Evolutionary conservation across 2,797 vertebrate genomes (phyloP).

Genomic region (Amblyopsis hoosieri): DNA sequence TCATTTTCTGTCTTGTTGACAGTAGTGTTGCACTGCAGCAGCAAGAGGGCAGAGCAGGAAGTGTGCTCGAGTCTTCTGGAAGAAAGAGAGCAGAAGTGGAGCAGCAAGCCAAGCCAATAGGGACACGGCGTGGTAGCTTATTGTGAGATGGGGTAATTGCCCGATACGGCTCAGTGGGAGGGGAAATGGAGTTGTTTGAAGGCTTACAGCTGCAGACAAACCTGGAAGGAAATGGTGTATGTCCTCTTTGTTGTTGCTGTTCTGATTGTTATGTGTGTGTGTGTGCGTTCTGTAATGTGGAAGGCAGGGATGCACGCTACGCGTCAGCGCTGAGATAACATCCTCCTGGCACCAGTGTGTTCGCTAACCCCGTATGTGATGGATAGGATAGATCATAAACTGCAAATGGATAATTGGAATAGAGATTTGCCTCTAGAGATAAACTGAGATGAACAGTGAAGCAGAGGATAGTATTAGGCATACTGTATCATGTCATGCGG

Average conservation of each 20-base stretch:
- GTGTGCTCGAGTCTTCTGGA: slow-evolving; percentile 30
- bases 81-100: slow-evolving; percentile 40
- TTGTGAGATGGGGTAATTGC: slow-evolving; percentile 46
- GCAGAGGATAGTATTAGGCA: no score
- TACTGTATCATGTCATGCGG: no score
- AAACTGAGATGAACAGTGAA: no score
- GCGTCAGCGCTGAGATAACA: not conserved
- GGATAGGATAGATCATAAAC: no score
- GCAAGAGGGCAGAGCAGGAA: slow-evolving; percentile 28
- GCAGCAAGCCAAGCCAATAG: slow-evolving; percentile 30
- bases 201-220: slow-evolving; percentile 7
- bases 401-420: no score
- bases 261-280: not conserved
- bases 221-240: slow-evolving; percentile 30
- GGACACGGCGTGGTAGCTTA: slow-evolving; percentile 39
- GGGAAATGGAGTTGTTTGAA: slow-evolving; percentile 30
- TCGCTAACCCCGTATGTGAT: no score
- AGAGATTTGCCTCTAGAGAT: no score
- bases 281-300: not conserved
- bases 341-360: no score
- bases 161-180: slow-evolving; percentile 22
- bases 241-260: not conserved
- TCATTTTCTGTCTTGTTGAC: not conserved
- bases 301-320: no score
- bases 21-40: slow-evolving; percentile 11